phyloP scores from a whole-genome alignment of 2,113 vertebrate species.

The Parus major region DNA sequence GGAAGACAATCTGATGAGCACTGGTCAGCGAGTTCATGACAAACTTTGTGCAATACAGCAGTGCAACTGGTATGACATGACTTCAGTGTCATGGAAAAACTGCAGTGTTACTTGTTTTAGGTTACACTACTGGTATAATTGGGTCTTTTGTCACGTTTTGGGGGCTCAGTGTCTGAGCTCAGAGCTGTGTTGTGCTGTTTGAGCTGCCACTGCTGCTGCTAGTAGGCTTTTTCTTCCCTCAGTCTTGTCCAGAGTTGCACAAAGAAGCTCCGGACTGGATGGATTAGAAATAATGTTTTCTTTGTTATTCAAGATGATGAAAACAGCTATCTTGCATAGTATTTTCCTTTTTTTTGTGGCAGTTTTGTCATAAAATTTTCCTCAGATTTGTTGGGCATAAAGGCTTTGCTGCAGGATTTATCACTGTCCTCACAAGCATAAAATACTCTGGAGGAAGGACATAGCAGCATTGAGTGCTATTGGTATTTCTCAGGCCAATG shows the following conservation, averaged over 20 bases:
- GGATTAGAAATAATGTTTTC: not conserved
- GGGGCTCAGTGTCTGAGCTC: not conserved
- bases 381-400: not conserved
- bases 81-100: not conserved
- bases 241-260: not conserved
- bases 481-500: not conserved
- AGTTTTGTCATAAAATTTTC: not conserved
- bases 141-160: fast-evolving
- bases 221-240: not conserved
- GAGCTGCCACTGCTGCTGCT: not conserved
- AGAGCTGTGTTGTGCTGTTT: not conserved
- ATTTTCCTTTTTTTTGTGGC: not conserved
- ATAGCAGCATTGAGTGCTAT: not conserved
- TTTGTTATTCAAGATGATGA: not conserved
- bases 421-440: not conserved
- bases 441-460: not conserved
- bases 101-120: not conserved
- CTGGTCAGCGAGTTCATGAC: not conserved
- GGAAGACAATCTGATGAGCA: not conserved
- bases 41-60: not conserved
- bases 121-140: not conserved
- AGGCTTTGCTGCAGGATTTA: not conserved
- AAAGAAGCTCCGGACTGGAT: not conserved
- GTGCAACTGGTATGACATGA: fast-evolving
- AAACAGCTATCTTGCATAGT: not conserved